These are phyloP conservation scores for Thymelicus sylvestris DNA, from an alignment of 2,888 invertebrate species.

Conservation along the genomic window DNA sequence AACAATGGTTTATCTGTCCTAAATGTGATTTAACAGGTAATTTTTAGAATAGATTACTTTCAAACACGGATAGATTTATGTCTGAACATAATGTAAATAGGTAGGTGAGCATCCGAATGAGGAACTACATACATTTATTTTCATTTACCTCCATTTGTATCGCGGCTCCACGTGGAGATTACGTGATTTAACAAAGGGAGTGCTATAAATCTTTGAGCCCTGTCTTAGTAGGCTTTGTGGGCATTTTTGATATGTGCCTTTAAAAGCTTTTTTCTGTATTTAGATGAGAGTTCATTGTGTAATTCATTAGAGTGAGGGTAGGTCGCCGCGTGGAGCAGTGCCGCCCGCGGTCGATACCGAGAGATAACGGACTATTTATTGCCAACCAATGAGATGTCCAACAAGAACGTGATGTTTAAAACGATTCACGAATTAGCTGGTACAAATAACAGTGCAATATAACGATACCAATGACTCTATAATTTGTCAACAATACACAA, in stretches of 20 bases:
- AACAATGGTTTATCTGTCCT: conserved; percentile 82
- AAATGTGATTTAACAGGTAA: conserved; percentile 84
- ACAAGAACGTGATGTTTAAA: conserved; percentile 73
- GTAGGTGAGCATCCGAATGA: conserved; percentile 76
- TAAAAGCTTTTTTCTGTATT: conserved; percentile 86
- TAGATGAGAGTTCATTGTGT: conserved; percentile 85
- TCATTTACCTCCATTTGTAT: conserved; percentile 84
- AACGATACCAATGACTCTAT: conserved; percentile 42
- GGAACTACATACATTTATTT: conserved; percentile 84
- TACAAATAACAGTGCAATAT: conserved; percentile 65
- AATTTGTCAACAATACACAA: conserved; percentile 26
- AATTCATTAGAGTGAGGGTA: conserved; percentile 82
- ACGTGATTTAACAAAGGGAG: conserved; percentile 84
- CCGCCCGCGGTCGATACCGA: conserved; percentile 78
- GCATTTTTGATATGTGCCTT: conserved; percentile 85
- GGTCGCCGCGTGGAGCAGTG: conserved; percentile 70
- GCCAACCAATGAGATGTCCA: conserved; percentile 75
- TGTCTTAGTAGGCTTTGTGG: conserved; percentile 85
- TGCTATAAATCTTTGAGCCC: conserved; percentile 80
- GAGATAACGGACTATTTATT: conserved; percentile 81
- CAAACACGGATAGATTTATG: conserved; percentile 78
- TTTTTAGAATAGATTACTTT: conserved; percentile 80
- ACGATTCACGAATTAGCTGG: conserved; percentile 71
- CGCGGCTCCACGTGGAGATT: conserved; percentile 83
- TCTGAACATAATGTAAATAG: conserved; percentile 77